Evolutionary conservation across 2,797 vertebrate genomes (phyloP).

Genomic region (Delichon dasypus): DNA sequence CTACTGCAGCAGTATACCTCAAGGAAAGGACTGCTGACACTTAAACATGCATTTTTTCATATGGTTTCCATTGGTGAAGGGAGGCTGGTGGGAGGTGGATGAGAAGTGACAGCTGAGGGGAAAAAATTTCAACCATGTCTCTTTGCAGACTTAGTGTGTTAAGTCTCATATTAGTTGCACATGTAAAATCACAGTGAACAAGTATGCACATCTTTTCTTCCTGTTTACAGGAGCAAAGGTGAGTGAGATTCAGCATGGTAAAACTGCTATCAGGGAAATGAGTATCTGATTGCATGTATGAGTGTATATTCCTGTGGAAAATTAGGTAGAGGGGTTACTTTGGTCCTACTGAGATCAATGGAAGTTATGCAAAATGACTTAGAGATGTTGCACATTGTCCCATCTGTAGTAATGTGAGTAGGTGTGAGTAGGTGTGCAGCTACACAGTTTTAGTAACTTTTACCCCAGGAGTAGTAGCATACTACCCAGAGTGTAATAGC

Average conservation of each 20-base stretch:
- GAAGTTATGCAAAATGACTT: neutral
- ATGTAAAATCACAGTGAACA: neutral
- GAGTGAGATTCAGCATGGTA: neutral
- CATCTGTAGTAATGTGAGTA: neutral
- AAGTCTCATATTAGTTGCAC: neutral
- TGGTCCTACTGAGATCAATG: neutral
- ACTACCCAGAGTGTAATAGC: neutral
- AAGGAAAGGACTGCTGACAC: neutral
- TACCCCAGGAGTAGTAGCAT: neutral
- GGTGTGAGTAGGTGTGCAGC: neutral
- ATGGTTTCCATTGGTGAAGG: neutral
- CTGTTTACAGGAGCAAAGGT: neutral
- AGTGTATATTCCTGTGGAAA: neutral
- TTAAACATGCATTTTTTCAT: conserved; percentile 5
- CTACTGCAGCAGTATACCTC: neutral
- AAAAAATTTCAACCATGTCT: neutral
- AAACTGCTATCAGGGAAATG: neutral
- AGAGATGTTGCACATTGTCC: neutral
- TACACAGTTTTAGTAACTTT: neutral
- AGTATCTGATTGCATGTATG: neutral
- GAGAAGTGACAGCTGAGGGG: neutral
- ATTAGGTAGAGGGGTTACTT: neutral
- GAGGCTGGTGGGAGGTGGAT: neutral
- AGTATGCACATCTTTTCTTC: neutral
- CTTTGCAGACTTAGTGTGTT: neutral